Evolutionary conservation across 2,797 vertebrate species (phyloP).

Genomic region (Ptychadena robeensis): DNA sequence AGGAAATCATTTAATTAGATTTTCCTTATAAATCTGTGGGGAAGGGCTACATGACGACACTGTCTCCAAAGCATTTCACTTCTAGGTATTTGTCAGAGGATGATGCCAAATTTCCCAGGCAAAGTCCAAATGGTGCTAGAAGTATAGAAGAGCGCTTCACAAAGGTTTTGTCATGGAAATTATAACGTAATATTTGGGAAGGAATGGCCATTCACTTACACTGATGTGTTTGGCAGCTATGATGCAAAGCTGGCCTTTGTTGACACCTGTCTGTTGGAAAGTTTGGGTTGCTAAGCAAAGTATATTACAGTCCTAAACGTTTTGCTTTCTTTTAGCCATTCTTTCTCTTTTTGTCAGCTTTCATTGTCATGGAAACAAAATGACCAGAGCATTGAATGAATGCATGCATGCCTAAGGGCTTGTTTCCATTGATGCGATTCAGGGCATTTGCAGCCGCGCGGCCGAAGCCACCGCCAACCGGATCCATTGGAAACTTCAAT

Average conservation of each 20-base stretch:
- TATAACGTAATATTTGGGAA: slow-evolving; percentile 16
- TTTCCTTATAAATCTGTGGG: slow-evolving; percentile 3
- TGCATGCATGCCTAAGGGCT: no score
- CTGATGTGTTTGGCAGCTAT: background rate
- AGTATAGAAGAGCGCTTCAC: slow-evolving; percentile 6
- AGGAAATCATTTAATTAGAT: background rate
- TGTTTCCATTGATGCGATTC: no score
- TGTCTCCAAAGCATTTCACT: background rate
- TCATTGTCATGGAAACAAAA: no score
- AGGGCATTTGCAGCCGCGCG: no score
- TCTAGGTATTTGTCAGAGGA: background rate
- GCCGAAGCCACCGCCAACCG: no score
- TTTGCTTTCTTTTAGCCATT: no score
- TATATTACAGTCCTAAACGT: no score
- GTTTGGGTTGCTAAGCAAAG: background rate
- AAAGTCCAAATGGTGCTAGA: background rate
- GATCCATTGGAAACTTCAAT: no score
- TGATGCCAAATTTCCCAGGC: slow-evolving; percentile 18
- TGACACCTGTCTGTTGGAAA: slow-evolving; percentile 14
- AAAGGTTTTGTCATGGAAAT: slow-evolving; percentile 26
- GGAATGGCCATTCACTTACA: background rate
- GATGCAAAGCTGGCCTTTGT: background rate
- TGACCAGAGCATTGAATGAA: no score
- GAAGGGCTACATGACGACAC: background rate
- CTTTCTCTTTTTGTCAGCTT: no score